Percentiles rank a stretch among this genome's conserved stretches.
Evolutionary conservation across 2,888 invertebrate species (phyloP).

Genomic region (Acrobasis consociella): DNA sequence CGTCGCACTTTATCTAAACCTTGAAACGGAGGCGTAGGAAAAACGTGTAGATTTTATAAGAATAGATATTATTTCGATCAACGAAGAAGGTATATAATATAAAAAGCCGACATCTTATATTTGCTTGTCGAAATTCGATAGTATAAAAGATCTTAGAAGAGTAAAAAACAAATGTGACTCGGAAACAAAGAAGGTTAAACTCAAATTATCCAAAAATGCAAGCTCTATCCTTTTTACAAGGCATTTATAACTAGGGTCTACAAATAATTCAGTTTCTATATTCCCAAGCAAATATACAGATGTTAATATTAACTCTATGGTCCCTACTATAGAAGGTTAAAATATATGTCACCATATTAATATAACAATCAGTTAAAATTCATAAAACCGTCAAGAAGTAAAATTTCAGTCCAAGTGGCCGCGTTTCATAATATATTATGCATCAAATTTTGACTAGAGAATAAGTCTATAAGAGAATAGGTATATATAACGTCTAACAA

Average conservation of each 20-base stretch:
- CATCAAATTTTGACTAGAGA: constrained; percentile 35
- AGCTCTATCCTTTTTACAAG: constrained; percentile 11
- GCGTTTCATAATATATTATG: constrained; percentile 33
- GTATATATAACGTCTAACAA: constrained; percentile 1
- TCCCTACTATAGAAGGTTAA: constrained; percentile 70
- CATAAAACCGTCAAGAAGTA: constrained; percentile 46
- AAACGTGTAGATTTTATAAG: constrained; percentile 62
- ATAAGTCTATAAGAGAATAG: constrained; percentile 22
- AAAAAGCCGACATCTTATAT: constrained; percentile 59
- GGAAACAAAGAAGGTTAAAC: neutral
- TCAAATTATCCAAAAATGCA: neutral
- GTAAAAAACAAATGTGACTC: neutral
- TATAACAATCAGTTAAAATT: constrained; percentile 48
- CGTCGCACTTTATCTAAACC: constrained; percentile 1
- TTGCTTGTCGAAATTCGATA: constrained; percentile 36
- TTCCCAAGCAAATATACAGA: constrained; percentile 55
- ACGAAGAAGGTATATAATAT: constrained; percentile 53
- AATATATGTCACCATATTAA: constrained; percentile 49
- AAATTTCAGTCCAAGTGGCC: constrained; percentile 53
- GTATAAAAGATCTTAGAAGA: neutral
- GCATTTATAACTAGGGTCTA: constrained; percentile 1
- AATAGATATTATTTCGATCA: constrained; percentile 58
- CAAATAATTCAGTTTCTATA: constrained; percentile 3
- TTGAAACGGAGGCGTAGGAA: constrained; percentile 40
- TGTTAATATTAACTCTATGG: constrained; percentile 64